These are phyloP conservation scores for Mesorhabditis spiculigera DNA, from an alignment of 2,888 invertebrate genomes.

Conservation along the genomic window DNA sequence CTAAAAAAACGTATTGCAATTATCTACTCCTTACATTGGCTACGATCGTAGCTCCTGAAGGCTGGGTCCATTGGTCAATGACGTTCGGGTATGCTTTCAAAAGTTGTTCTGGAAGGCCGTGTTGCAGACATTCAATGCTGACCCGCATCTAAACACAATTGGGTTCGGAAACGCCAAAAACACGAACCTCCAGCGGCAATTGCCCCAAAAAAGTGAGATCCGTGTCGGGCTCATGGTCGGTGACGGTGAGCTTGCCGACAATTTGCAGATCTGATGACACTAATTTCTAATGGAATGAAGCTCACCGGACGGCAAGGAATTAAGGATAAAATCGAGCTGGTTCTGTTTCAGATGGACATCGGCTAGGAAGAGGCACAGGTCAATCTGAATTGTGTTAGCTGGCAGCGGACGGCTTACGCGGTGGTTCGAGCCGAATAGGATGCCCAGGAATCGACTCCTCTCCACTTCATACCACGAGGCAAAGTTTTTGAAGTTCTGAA, in stretches of 20 bases:
- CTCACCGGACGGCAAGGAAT: not conserved
- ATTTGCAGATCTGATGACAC: not conserved
- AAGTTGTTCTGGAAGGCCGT: no score
- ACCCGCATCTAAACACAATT: no score
- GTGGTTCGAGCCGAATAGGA: not conserved
- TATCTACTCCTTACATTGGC: not conserved
- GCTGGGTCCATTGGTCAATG: conserved; percentile 5
- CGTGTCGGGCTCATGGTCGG: not conserved
- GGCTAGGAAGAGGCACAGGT: not conserved
- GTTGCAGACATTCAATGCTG: no score
- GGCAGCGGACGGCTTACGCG: not conserved
- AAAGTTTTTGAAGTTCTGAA: not conserved
- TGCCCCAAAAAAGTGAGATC: not conserved
- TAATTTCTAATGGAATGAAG: no score
- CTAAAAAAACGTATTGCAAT: not conserved
- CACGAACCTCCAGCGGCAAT: no score
- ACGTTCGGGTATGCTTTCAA: not conserved
- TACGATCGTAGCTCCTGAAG: not conserved
- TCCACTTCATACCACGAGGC: not conserved
- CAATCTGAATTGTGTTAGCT: not conserved
- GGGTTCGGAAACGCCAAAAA: no score
- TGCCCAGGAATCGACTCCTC: not conserved
- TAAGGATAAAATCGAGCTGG: not conserved
- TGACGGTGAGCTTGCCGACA: not conserved
- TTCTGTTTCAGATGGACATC: not conserved